Percentiles rank a stretch among this genome's conserved stretches.
Conservation (phyloP, 2,888 invertebrate genomes). For the Archaeoteleia sp. region DNA sequence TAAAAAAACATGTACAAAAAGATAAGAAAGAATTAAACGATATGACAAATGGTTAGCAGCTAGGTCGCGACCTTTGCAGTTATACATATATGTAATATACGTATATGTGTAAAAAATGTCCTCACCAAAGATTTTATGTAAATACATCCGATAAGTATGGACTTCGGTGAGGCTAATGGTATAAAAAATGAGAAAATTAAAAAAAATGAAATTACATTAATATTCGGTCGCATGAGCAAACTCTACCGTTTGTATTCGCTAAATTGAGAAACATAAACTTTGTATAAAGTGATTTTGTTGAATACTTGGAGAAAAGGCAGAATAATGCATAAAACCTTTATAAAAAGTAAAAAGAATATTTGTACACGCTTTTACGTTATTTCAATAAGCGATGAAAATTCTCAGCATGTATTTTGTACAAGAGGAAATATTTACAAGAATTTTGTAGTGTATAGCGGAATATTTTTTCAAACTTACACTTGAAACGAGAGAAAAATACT, state of each 20-base stretch:
- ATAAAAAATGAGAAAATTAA: constrained; percentile 19
- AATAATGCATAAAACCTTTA: constrained; percentile 1
- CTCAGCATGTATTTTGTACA: constrained; percentile 45
- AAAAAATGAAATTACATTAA: too few species aligned
- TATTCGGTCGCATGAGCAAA: too few species aligned
- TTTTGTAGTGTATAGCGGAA: constrained; percentile 39
- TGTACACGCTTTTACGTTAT: constrained; percentile 37
- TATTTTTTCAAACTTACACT: constrained; percentile 45
- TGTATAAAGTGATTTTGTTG: constrained; percentile 19
- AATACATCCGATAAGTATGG: constrained; percentile 56
- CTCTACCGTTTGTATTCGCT: too few species aligned
- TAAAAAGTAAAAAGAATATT: constrained; percentile 10
- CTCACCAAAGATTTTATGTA: constrained; percentile 70
- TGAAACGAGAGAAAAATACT: not conserved
- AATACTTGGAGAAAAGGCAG: constrained; percentile 7
- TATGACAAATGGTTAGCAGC: constrained; percentile 61
- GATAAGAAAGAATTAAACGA: constrained; percentile 26
- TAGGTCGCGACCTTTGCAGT: constrained; percentile 64
- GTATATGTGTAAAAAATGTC: constrained; percentile 50
- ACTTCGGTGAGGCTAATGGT: constrained; percentile 22
- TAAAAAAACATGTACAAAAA: constrained; percentile 63
- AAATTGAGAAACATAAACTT: constrained; percentile 27
- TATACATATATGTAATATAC: constrained; percentile 56
- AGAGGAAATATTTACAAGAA: constrained; percentile 41
- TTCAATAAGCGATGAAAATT: constrained; percentile 21